phyloP scores from a whole-genome alignment of 2,797 vertebrate genomes.

The Ctenopoma kingsleyae region DNA sequence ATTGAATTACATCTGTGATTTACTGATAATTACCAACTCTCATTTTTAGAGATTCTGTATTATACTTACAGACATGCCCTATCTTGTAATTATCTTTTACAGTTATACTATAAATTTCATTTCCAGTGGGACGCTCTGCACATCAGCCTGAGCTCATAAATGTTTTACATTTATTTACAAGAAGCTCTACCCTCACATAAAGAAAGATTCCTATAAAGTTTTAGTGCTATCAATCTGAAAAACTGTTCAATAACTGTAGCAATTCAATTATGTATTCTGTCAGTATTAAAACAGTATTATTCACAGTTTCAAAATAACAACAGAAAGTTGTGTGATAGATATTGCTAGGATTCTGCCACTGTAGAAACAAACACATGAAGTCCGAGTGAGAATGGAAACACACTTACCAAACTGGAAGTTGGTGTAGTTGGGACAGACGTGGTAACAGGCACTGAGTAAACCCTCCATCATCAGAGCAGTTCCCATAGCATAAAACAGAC shows the following conservation, averaged over 20 bases:
- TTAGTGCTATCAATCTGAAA: background rate
- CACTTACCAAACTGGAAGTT: slow-evolving; percentile 97
- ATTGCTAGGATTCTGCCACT: background rate
- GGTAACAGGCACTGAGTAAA: slow-evolving; percentile 96
- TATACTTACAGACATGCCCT: background rate
- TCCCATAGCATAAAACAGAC: slow-evolving; percentile 97
- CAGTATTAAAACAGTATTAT: too few species aligned
- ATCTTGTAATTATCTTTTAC: background rate
- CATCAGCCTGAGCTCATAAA: background rate
- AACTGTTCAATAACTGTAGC: background rate
- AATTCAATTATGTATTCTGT: too few species aligned
- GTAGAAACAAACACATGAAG: background rate
- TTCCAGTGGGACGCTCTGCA: background rate
- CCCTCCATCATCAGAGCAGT: slow-evolving; percentile 99
- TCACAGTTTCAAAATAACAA: background rate
- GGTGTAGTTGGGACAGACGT: slow-evolving; percentile 98
- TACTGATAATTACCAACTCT: background rate
- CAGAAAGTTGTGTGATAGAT: background rate
- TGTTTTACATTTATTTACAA: too few species aligned
- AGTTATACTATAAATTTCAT: background rate
- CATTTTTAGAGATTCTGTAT: background rate
- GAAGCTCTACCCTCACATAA: background rate
- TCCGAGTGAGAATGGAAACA: background rate
- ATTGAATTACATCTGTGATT: background rate
- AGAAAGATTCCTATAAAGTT: background rate